Evolutionary conservation across 2,113 vertebrate genomes (phyloP).

Genomic region (Recurvirostra avosetta): DNA sequence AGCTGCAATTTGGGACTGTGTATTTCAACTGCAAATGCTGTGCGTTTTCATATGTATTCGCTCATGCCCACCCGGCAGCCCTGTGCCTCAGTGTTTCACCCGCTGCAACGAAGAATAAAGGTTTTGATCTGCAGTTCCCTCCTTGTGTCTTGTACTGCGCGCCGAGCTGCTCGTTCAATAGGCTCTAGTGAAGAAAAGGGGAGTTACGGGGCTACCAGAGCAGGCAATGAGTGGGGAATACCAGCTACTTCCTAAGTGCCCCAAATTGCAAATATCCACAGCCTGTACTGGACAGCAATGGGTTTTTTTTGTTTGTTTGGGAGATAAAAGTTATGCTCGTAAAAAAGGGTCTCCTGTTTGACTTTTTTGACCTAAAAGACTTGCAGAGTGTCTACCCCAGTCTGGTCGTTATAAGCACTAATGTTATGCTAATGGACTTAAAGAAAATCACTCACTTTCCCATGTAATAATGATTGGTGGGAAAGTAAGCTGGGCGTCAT

Average conservation of each 20-base stretch:
- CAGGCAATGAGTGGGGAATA: not conserved
- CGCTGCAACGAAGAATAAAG: constrained; percentile 38
- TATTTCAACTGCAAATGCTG: not conserved
- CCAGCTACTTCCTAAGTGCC: not conserved
- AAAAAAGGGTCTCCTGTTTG: not conserved
- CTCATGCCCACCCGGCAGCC: not conserved
- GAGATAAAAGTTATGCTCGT: not conserved
- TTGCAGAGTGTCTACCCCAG: not conserved
- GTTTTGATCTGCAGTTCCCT: constrained; percentile 3
- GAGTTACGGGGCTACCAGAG: not conserved
- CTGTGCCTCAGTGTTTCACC: not conserved
- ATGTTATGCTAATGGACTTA: constrained; percentile 39
- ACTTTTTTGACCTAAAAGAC: not conserved
- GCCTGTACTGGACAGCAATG: not conserved
- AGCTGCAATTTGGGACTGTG: constrained; percentile 8
- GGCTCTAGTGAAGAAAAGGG: not conserved
- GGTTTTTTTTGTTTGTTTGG: not conserved
- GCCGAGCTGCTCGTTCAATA: not conserved
- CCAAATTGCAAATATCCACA: not conserved
- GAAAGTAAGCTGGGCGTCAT: constrained; percentile 50
- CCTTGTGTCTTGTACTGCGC: not conserved
- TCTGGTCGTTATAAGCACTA: not conserved
- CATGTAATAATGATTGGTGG: constrained; percentile 54
- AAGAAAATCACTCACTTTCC: constrained; percentile 45
- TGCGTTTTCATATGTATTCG: not conserved